phyloP scores from a whole-genome alignment of 1,140 invertebrate species.

The Psix sp. region DNA sequence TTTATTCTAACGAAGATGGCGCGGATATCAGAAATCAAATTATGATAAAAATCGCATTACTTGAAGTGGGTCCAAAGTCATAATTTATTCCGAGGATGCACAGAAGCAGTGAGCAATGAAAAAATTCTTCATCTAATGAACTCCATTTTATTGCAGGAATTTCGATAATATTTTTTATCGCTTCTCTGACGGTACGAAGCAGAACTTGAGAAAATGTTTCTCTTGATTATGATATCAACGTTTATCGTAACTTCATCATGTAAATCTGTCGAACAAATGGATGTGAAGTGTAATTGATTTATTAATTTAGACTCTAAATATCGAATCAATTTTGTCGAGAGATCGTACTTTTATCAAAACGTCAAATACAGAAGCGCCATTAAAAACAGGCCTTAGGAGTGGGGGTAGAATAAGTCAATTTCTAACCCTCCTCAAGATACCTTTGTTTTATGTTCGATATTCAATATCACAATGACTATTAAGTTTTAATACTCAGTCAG shows the following conservation, averaged over 20 bases:
- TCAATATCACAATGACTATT: no score
- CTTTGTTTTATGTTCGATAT: no score
- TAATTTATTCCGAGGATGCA: background rate
- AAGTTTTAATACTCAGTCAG: no score
- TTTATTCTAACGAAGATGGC: background rate
- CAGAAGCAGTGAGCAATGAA: background rate
- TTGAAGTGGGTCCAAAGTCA: no score
- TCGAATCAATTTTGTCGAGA: constrained; percentile 1
- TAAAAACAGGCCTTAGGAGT: constrained; percentile 26
- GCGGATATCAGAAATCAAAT: constrained; percentile 1
- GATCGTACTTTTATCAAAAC: constrained; percentile 21
- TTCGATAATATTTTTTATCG: no score
- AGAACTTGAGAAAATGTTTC: no score
- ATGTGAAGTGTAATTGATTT: background rate
- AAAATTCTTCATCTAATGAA: background rate
- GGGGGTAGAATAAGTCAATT: no score
- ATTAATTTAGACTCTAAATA: constrained; percentile 12
- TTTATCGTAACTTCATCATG: no score
- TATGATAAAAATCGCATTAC: constrained; percentile 14
- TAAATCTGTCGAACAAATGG: background rate
- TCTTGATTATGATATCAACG: no score
- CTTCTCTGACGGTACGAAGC: no score
- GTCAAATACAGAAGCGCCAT: constrained; percentile 25
- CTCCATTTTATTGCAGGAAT: no score
- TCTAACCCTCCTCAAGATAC: no score